phyloP scores from a whole-genome alignment of 2,888 invertebrate genomes.

The Epirrita christyi region DNA sequence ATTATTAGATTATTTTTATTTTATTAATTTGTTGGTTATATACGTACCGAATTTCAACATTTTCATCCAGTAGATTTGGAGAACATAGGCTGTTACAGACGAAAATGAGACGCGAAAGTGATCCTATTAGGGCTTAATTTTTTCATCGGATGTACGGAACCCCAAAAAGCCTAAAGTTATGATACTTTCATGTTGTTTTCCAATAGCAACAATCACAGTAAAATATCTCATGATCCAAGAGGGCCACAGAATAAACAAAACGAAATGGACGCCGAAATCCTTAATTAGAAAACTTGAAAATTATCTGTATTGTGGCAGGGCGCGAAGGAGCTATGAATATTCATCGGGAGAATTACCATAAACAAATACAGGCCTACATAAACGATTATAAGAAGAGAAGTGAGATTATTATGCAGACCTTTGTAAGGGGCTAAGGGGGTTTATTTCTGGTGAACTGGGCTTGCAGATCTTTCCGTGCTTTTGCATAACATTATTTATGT shows the following conservation, averaged over 20 bases:
- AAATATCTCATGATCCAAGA: conserved; percentile 6
- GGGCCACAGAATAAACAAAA: conserved; percentile 34
- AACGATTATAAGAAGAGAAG: conserved; percentile 44
- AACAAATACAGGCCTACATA: conserved; percentile 50
- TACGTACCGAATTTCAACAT: too few species aligned
- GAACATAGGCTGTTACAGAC: too few species aligned
- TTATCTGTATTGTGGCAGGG: conserved; percentile 44
- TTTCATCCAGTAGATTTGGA: too few species aligned
- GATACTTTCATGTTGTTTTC: background rate
- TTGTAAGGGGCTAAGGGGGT: conserved; percentile 24
- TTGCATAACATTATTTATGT: conserved; percentile 26
- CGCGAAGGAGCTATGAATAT: conserved; percentile 50
- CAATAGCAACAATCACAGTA: conserved; percentile 12
- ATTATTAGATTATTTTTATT: too few species aligned
- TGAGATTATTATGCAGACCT: conserved; percentile 39
- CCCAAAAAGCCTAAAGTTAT: too few species aligned
- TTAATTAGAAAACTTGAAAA: conserved; percentile 45
- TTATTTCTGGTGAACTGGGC: conserved; percentile 19
- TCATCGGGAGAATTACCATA: conserved; percentile 55
- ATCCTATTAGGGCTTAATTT: too few species aligned
- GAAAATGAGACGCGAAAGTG: too few species aligned
- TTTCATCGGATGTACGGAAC: too few species aligned
- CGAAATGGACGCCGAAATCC: conserved; percentile 36
- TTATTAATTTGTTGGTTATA: too few species aligned
- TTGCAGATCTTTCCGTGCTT: conserved; percentile 25